These are phyloP conservation scores for Cathartes aura DNA, from an alignment of 2,113 vertebrate species.

Conservation along the genomic window DNA sequence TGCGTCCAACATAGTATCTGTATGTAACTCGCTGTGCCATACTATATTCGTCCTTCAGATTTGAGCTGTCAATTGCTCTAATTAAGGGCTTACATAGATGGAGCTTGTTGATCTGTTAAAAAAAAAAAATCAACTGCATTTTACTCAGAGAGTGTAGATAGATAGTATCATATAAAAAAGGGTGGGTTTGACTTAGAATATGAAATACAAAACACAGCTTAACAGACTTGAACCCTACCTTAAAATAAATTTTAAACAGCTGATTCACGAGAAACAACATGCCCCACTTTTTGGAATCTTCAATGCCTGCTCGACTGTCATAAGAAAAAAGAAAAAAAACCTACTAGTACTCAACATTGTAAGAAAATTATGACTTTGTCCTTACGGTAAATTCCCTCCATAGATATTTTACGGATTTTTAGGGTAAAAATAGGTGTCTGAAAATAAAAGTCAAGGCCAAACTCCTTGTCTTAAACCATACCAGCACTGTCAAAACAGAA, in stretches of 20 bases:
- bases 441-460: background rate
- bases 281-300: constrained; percentile 98
- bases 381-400: background rate
- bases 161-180: background rate
- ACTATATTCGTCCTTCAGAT: constrained; percentile 92
- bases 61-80: constrained; percentile 96
- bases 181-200: background rate
- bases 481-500: background rate
- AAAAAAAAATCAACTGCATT: background rate
- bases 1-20: constrained; percentile 95
- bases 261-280: constrained; percentile 99
- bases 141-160: background rate
- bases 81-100: constrained; percentile 97
- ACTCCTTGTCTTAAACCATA: background rate
- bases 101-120: constrained; percentile 92
- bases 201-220: background rate
- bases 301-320: constrained; percentile 91
- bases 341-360: background rate
- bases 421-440: background rate
- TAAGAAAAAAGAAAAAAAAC: background rate
- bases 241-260: constrained; percentile 99
- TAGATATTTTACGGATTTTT: background rate
- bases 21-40: constrained; percentile 94
- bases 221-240: constrained; percentile 77
- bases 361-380: background rate